Percentiles rank a stretch among this genome's conserved stretches.
These are phyloP conservation scores for Solenopsis fugax DNA, from an alignment of 1,140 invertebrate species.

Conservation along the genomic window DNA sequence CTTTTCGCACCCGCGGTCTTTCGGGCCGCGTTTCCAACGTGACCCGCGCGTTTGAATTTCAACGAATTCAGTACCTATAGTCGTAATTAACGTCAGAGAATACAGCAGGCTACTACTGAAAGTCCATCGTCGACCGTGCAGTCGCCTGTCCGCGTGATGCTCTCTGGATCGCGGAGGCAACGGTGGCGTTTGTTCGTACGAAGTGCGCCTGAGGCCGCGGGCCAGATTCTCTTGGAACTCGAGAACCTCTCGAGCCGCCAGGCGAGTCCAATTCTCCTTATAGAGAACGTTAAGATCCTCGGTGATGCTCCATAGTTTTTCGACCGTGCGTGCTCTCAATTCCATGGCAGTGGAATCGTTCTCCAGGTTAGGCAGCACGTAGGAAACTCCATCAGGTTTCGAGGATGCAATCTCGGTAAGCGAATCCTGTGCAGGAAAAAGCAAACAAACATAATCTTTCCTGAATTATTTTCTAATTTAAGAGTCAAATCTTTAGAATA, in stretches of 20 bases:
- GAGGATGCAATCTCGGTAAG: conserved; percentile 74
- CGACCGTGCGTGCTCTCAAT: conserved; percentile 89
- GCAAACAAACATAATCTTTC: neutral
- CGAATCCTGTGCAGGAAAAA: conserved; percentile 72
- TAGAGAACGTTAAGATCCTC: conserved; percentile 97
- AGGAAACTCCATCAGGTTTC: conserved; percentile 71
- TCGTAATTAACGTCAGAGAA: conserved; percentile 97
- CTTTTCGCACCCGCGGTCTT: too few species aligned
- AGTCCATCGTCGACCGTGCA: conserved; percentile 92
- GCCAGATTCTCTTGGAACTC: conserved; percentile 92
- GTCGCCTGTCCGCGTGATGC: conserved; percentile 86
- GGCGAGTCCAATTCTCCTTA: conserved; percentile 97
- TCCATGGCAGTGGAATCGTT: conserved; percentile 81
- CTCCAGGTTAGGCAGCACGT: conserved; percentile 72
- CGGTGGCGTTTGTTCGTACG: conserved; percentile 84
- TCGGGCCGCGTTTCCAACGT: too few species aligned
- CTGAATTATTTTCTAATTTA: conserved; percentile 8
- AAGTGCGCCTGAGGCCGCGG: conserved; percentile 78
- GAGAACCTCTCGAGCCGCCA: conserved; percentile 94
- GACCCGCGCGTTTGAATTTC: neutral
- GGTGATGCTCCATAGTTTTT: conserved; percentile 96
- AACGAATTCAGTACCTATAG: conserved; percentile 91
- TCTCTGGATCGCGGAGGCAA: conserved; percentile 76
- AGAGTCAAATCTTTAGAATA: neutral
- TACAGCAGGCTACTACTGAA: conserved; percentile 97